Evolutionary conservation across 1,140 invertebrate genomes (phyloP).

Genomic region (Pentalonia nigronervosa): DNA sequence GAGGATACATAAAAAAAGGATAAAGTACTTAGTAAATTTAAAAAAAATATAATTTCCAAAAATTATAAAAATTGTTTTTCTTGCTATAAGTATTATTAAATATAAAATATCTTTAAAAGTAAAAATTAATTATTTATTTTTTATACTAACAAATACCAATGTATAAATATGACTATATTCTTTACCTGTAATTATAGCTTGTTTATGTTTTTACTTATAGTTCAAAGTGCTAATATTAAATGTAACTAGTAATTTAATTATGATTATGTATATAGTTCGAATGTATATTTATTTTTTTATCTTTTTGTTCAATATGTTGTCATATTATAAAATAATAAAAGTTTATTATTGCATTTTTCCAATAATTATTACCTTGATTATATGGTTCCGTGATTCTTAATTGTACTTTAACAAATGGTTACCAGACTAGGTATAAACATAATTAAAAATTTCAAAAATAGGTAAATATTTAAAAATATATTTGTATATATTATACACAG

Average conservation of each 20-base stretch:
- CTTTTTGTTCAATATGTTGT: conserved; percentile 9
- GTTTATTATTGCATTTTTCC: background rate
- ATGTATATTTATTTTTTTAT: conserved; percentile 14
- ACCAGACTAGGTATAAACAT: background rate
- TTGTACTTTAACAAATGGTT: background rate
- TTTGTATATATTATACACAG: background rate
- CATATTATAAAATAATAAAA: conserved; percentile 32
- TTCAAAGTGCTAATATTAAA: conserved; percentile 50
- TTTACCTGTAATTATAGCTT: background rate
- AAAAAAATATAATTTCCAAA: background rate
- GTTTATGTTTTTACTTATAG: background rate
- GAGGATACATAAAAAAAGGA: background rate
- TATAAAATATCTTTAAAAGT: background rate
- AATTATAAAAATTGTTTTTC: background rate
- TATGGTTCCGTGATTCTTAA: background rate
- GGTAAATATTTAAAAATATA: background rate
- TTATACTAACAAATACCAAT: background rate
- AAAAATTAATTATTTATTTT: background rate
- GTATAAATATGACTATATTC: background rate
- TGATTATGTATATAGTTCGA: background rate
- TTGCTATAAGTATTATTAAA: background rate
- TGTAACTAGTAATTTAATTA: conserved; percentile 16
- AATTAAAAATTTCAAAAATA: background rate
- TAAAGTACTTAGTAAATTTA: background rate
- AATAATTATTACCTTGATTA: background rate